Evolutionary conservation across 2,888 invertebrate genomes (phyloP).

Genomic region (Diachrysia chrysitis): DNA sequence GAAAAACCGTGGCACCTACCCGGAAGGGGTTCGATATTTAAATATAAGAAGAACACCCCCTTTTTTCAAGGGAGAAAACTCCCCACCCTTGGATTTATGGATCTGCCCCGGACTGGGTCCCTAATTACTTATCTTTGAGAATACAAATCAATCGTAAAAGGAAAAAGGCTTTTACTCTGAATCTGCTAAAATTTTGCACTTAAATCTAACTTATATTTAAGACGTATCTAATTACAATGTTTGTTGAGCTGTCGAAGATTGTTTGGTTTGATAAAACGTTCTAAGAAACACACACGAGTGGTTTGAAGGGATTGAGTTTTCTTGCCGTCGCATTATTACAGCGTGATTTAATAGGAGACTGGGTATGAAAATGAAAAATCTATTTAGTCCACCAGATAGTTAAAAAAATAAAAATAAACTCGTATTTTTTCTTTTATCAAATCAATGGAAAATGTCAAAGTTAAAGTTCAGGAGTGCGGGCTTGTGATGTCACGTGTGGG

Average conservation of each 20-base stretch:
- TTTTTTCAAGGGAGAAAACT: slow-evolving; percentile 82
- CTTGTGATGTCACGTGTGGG: too few species aligned
- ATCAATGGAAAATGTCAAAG: too few species aligned
- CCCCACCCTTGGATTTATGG: slow-evolving; percentile 85
- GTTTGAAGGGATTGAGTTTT: too few species aligned
- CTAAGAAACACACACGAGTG: not conserved
- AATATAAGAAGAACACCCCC: slow-evolving; percentile 89
- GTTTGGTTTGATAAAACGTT: not conserved
- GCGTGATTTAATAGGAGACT: too few species aligned
- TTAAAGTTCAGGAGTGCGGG: too few species aligned
- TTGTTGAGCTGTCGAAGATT: slow-evolving; percentile 35
- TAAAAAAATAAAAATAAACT: too few species aligned
- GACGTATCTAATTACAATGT: slow-evolving; percentile 32
- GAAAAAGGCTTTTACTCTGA: slow-evolving; percentile 63
- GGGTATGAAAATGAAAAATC: too few species aligned
- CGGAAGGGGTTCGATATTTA: slow-evolving; percentile 90
- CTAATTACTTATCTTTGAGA: slow-evolving; percentile 89
- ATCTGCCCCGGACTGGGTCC: slow-evolving; percentile 84
- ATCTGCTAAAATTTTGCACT: slow-evolving; percentile 56
- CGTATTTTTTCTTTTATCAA: too few species aligned
- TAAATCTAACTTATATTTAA: slow-evolving; percentile 49
- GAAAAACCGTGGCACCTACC: slow-evolving; percentile 90
- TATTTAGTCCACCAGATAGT: too few species aligned
- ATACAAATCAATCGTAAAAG: slow-evolving; percentile 87
- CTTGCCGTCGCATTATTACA: too few species aligned